A percentile compares a stretch with the other conserved stretches of the same genome.
Evolutionary conservation across 64 coral and sea anemone species (phyloP).

Genomic region (Pocillopora damicornis): DNA sequence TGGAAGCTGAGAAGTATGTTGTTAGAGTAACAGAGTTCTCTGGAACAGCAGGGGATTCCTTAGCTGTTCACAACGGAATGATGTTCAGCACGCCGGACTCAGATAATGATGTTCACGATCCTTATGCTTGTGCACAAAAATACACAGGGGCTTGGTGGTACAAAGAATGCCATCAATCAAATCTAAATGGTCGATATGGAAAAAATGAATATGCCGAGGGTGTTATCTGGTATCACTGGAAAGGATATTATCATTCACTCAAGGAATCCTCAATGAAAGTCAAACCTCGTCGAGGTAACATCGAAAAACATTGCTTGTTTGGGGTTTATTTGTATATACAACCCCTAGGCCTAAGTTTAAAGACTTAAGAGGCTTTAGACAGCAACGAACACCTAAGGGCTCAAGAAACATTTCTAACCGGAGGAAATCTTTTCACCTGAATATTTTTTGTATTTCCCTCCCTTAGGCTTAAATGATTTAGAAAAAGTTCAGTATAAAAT

Average conservation of each 20-base stretch:
- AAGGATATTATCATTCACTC: background rate
- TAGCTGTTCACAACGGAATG: slow-evolving; percentile 2
- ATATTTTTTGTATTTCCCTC: too few relatives aligned
- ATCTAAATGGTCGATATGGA: slow-evolving; percentile 44
- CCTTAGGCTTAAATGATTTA: too few relatives aligned
- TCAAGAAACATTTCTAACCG: too few relatives aligned
- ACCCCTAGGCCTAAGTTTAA: too few relatives aligned
- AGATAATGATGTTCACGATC: background rate
- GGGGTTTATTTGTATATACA: background rate
- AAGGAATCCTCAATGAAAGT: slow-evolving; percentile 47
- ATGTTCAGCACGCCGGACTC: slow-evolving; percentile 34
- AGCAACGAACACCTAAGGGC: too few relatives aligned
- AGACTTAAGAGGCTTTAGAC: too few relatives aligned
- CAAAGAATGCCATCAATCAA: background rate
- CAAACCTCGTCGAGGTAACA: slow-evolving; percentile 32
- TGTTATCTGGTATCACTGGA: slow-evolving; percentile 34
- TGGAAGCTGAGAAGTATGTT: slow-evolving; percentile 39
- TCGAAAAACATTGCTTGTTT: background rate
- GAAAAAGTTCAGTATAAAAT: too few relatives aligned
- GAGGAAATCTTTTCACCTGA: too few relatives aligned
- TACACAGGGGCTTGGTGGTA: slow-evolving; percentile 47
- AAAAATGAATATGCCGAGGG: background rate
- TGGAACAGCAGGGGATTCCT: slow-evolving; percentile 49
- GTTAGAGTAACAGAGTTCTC: background rate
- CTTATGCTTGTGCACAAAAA: background rate